Evolutionary conservation across 2,113 vertebrate genomes (phyloP).

Genomic region (Alligator mississippiensis): DNA sequence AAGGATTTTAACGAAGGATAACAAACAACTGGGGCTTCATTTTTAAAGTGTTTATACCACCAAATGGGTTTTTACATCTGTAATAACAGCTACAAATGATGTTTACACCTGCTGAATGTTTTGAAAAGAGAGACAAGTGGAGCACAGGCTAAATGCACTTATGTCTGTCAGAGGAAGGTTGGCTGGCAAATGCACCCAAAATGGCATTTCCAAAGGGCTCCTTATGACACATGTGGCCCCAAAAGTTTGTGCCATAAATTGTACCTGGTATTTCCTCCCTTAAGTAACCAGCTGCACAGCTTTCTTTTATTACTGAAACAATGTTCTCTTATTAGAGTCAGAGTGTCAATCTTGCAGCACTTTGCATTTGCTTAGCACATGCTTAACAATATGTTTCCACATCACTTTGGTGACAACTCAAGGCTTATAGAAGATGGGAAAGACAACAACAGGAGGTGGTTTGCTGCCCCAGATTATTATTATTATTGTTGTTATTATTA

Average conservation of each 20-base stretch:
- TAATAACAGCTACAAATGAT: neutral
- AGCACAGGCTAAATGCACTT: neutral
- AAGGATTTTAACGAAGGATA: constrained; percentile 19
- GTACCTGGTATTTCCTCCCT: neutral
- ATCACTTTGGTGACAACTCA: neutral
- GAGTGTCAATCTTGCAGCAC: neutral
- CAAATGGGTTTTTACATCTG: neutral
- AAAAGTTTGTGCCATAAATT: neutral
- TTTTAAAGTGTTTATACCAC: neutral
- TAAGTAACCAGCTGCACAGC: neutral
- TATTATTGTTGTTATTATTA: neutral
- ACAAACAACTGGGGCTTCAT: neutral
- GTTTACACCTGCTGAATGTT: neutral
- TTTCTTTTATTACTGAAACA: neutral
- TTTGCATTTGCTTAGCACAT: rapidly evolving
- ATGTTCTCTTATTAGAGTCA: neutral
- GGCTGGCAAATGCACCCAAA: neutral
- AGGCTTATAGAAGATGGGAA: neutral
- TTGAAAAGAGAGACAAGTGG: neutral
- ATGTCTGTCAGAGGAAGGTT: neutral
- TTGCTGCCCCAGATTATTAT: neutral
- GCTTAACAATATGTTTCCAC: neutral
- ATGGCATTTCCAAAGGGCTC: neutral
- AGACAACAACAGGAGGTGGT: neutral
- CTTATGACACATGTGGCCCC: neutral